Base-by-base conservation (phyloP, 2,888 invertebrate genomes). In the Carabus problematicus region DNA sequence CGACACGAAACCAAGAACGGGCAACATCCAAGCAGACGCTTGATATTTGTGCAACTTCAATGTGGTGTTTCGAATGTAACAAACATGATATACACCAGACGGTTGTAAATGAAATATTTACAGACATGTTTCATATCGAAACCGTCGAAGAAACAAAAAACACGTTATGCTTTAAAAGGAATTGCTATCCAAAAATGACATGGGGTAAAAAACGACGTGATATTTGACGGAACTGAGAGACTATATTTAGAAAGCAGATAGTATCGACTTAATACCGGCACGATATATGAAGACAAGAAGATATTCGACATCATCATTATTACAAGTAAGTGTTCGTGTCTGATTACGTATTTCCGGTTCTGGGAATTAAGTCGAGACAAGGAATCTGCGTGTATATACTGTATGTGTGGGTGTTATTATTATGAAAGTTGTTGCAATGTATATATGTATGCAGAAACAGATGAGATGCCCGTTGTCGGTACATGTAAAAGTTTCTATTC, bases 91-190 rank as follows among this genome's bases (percentile, higher is more conserved):
- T 3, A 45, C 14, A 45, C 2, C 45, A 6, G 45, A 12, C 7
- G 45, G 45, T 12, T 12, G 3, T 45, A n/a, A 12, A 3, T 3
- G n/a, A 45, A 45, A 12, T 45, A n/a, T 45, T 12, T 45, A 45
- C n/a, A 45, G 14, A 45, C 45, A 12, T 45, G 45, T 45, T 12
- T 45, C 7, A 14, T n/a, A 18, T 40, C 41, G 39, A 29, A 29
- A 29, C 29, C 6, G 29, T 29, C 29, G 29, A 29, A 3, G 29
- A 29, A 45, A 60, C 29, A 60, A 60, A 60, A 60, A 61, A 61
- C 61, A 61, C 19, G 61, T 61, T 56, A 6, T 47, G 47, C 61
- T 61, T 49, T 61, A 61, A 47, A 61, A 49, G 61, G 61, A 14
- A 61, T 39, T 39, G 9, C 58, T 18, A 29, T 7, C 61, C 61